Evolutionary conservation across 2,888 invertebrate genomes (phyloP), one percentile per base, ranked within the genome.

Genomic region (Acronicta alni): DNA sequence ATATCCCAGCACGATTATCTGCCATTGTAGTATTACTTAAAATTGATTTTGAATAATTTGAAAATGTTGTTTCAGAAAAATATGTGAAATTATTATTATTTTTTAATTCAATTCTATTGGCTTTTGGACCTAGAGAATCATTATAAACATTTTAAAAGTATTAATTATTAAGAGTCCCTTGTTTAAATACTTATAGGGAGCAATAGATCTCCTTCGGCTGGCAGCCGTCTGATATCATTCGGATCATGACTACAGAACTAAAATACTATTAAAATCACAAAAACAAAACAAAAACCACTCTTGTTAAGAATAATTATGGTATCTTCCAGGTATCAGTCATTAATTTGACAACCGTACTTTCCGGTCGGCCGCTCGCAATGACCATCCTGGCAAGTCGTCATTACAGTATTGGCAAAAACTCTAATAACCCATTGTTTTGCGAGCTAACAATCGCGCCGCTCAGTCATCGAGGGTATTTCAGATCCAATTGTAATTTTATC

Each of bases 361-460:
- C 48, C 61, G 72, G 63, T 68, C 68, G 66, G 51, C 10, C 59
- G 65, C 59, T 66, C 72, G 55, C 69, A 69, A 56, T 73, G 77
- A 68, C 67, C 69, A 60, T 70, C 59, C 58, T 71, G 73, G 67
- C 72, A 77, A 75, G 56, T 67, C 72, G 76, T 81, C 80, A 85
- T 86, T 82, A 86, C 74, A 63, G 75, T 77, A 77, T 82, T 82
- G 80, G 85, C 86, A 88, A 88, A 88, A 88, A 88, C 84, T 69
- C 73, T 87, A 88, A 87, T 88, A 87, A 86, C 85, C 84, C 78
- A 88, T 88, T 88, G 88, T 88, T 83, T 82, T 73, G 77, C 37
- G 64, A 43, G 32, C 44, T 60, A 57, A 77, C 76, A 77, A 75
- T 72, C 64, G 67, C 56, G 63, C 63, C 67, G 70, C 57, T 52